Conservation (phyloP, 2,797 vertebrate genomes). For the Coendou prehensilis region DNA sequence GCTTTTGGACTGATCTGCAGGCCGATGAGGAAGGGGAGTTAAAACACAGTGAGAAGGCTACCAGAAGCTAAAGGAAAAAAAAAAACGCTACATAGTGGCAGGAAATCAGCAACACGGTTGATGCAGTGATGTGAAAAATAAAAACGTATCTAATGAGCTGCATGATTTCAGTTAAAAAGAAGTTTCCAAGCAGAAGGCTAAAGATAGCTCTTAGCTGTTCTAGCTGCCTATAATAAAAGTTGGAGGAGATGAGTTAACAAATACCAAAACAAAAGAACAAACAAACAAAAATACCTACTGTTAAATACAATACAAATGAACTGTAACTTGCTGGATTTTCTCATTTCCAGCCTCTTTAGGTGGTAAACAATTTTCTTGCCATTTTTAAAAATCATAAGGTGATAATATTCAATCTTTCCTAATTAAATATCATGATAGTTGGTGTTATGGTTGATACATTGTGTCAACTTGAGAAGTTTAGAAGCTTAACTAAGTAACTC, state of each 20-base stretch:
- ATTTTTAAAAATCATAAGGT: neutral
- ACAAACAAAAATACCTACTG: neutral
- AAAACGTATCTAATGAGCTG: neutral
- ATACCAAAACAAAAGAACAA: neutral
- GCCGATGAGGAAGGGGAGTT: neutral
- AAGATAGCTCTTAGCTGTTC: neutral
- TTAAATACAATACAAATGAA: slow-evolving; percentile 20
- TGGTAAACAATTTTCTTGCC: neutral
- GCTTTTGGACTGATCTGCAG: neutral
- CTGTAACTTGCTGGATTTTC: neutral
- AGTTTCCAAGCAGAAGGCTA: neutral
- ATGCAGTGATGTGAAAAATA: neutral
- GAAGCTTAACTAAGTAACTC: neutral
- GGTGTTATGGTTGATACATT: neutral
- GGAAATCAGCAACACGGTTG: neutral
- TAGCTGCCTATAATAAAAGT: slow-evolving; percentile 19
- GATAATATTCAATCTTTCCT: slow-evolving; percentile 6
- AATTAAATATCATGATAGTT: slow-evolving; percentile 8
- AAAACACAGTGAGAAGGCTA: neutral
- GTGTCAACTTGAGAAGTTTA: no score
- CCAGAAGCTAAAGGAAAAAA: neutral
- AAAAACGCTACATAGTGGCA: neutral
- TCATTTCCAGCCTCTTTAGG: neutral
- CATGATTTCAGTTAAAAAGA: neutral
- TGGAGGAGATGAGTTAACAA: slow-evolving; percentile 14